These are phyloP conservation scores for Tribolium freemani DNA, from an alignment of 2,888 invertebrate species.

Conservation along the genomic window DNA sequence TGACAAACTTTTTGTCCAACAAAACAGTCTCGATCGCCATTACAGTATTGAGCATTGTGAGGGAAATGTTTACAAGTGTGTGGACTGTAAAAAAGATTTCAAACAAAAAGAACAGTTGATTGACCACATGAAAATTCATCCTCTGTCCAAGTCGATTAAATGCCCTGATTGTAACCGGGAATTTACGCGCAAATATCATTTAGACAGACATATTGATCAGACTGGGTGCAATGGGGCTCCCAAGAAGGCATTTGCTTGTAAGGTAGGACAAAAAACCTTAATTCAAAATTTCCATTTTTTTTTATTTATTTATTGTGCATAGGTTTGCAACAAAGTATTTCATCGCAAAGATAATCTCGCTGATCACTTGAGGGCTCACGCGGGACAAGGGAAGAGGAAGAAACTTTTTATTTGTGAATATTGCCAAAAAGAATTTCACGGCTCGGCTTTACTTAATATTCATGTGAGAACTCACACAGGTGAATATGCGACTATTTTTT, in stretches of 20 bases:
- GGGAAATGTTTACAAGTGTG: conserved; percentile 74
- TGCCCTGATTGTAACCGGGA: conserved; percentile 80
- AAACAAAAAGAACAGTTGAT: conserved; percentile 74
- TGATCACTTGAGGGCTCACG: conserved; percentile 79
- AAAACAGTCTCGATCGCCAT: conserved; percentile 77
- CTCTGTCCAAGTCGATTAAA: conserved; percentile 73
- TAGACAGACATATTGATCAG: conserved; percentile 78
- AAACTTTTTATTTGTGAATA: conserved; percentile 74
- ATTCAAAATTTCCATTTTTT: neutral
- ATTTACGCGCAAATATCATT: conserved; percentile 83
- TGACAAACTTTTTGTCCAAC: conserved; percentile 80
- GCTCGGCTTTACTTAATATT: conserved; percentile 73
- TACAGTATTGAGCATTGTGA: conserved; percentile 76
- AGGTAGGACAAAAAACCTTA: conserved; percentile 64
- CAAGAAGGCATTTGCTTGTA: conserved; percentile 71
- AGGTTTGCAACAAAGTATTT: conserved; percentile 77
- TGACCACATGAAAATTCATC: conserved; percentile 79
- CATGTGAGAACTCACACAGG: conserved; percentile 80
- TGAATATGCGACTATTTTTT: conserved; percentile 56
- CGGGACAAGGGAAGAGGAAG: conserved; percentile 71
- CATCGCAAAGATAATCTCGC: conserved; percentile 82
- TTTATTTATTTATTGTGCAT: conserved; percentile 45
- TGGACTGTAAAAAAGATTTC: conserved; percentile 78
- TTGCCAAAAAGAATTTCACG: conserved; percentile 78
- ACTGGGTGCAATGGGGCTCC: conserved; percentile 77